Percentiles rank a stretch among this genome's conserved stretches.
phyloP scores from a whole-genome alignment of 37 sponge, comb jelly and placozoan species.

The Hexactinellida sp. region DNA sequence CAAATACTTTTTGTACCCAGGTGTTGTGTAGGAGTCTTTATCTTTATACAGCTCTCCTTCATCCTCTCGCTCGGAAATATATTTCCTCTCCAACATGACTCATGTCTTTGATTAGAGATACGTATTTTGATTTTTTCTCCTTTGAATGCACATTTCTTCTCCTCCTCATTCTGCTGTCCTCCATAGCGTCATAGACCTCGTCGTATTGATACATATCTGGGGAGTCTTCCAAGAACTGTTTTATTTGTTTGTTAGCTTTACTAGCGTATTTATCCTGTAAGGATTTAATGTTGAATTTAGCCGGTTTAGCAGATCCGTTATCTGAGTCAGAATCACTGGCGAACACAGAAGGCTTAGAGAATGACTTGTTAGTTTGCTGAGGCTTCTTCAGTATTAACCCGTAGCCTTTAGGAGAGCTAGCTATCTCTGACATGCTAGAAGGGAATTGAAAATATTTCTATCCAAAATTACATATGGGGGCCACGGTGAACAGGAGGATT shows the following conservation, averaged over 20 bases:
- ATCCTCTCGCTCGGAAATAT: neutral
- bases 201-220: neutral
- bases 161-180: neutral
- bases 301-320: neutral
- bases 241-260: neutral
- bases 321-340: neutral
- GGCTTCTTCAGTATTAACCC: neutral
- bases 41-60: conserved; percentile 6
- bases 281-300: neutral
- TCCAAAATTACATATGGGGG: too few relatives aligned
- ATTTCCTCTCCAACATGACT: neutral
- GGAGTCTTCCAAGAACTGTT: neutral
- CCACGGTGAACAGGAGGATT: too few relatives aligned
- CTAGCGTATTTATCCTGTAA: conserved; percentile 4
- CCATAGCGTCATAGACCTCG: neutral
- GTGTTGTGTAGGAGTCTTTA: neutral
- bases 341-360: neutral
- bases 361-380: neutral
- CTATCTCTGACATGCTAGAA: too few relatives aligned
- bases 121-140: neutral
- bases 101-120: conserved; percentile 2
- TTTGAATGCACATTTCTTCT: neutral
- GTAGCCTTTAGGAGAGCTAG: neutral
- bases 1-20: neutral
- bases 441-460: too few relatives aligned